Evolutionary conservation across 2,113 vertebrate species (phyloP), one percentile per base, ranked within the genome.

Genomic region (Chamaetylas fuelleborni): DNA sequence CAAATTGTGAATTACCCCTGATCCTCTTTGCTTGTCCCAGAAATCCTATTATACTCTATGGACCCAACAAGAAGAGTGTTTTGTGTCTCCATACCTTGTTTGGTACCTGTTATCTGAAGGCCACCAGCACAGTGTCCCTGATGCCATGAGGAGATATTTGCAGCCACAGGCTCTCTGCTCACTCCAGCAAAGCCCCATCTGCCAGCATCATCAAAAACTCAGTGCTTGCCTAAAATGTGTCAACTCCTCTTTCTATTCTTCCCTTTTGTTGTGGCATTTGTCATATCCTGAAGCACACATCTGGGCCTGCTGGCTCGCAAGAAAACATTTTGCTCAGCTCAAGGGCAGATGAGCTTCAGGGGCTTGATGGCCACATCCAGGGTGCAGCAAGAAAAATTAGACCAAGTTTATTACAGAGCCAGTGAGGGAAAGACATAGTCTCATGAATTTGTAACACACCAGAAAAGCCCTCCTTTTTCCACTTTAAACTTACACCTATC

Each of bases 361-460:
- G 19, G 14, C 13, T 81, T 0, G 0, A 56, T 8, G 57, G 61
- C 42, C 26, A 81, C 85, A 81, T 45, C 42, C n/a, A 79, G 57
- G 24, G n/a, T 25, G 42, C 48, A 79, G n/a, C 51, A 79, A 81
- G 61, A 69, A 77, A 92, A 92, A 69, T 47, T 4, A 82, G n/a
- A 79, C 5, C 23, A 50, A 54, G 8, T 34, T 73, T 29, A 56
- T 33, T 70, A 54, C 31, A 67, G 24, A 71, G 38, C 38, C 38
- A 38, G 36, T 0, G 19, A 51, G 29, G 24, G 10, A 26, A 73
- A 81, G 48, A 61, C 14, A 14, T 0, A 31, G 31, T 5, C 61
- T 40, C 23, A 76, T 0, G 0, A 3, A 48, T 58, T 38, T 61
- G 7, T 70, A 61, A 64, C 6, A 11, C 0, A 2, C 6, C 29